phyloP scores from a whole-genome alignment of 2,888 invertebrate genomes.

The Argyresthia albistria region DNA sequence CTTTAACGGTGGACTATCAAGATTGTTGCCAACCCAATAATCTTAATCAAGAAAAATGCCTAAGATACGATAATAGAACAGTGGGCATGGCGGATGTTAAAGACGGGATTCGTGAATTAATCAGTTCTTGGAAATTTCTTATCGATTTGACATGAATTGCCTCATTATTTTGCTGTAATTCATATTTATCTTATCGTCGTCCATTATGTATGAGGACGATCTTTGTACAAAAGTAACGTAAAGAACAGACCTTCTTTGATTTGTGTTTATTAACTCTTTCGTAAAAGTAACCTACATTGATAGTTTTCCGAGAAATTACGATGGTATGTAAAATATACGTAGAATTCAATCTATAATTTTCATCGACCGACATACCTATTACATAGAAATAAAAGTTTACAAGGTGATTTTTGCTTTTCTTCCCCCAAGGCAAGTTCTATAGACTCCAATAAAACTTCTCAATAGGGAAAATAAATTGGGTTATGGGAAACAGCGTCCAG shows the following conservation, averaged over 20 bases:
- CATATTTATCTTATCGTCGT: background rate
- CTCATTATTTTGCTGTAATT: slow-evolving; percentile 1
- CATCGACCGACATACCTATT: too few relatives aligned
- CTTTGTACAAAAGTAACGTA: background rate
- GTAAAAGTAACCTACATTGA: background rate
- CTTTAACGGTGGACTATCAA: too few relatives aligned
- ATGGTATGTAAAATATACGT: too few relatives aligned
- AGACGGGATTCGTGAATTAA: too few relatives aligned
- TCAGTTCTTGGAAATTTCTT: too few relatives aligned
- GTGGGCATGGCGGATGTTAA: too few relatives aligned
- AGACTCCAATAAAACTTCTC: slow-evolving; percentile 30
- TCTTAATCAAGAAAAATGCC: too few relatives aligned
- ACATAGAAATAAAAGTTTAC: slow-evolving; percentile 7
- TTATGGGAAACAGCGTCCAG: slow-evolving; percentile 58
- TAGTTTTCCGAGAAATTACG: background rate
- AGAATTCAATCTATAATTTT: background rate
- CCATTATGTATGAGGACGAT: background rate
- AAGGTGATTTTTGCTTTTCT: slow-evolving; percentile 7
- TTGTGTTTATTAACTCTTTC: background rate
- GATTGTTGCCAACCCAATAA: too few relatives aligned
- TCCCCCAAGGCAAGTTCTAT: slow-evolving; percentile 18
- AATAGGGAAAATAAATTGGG: slow-evolving; percentile 44
- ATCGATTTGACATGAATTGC: slow-evolving; percentile 1
- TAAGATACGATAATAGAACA: too few relatives aligned
- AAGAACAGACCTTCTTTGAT: background rate